Percentiles rank a stretch among this genome's conserved stretches.
Evolutionary conservation across 35 echinoderm and acorn worm genomes (phyloP).

Genomic region (Nesometra sesokonis): DNA sequence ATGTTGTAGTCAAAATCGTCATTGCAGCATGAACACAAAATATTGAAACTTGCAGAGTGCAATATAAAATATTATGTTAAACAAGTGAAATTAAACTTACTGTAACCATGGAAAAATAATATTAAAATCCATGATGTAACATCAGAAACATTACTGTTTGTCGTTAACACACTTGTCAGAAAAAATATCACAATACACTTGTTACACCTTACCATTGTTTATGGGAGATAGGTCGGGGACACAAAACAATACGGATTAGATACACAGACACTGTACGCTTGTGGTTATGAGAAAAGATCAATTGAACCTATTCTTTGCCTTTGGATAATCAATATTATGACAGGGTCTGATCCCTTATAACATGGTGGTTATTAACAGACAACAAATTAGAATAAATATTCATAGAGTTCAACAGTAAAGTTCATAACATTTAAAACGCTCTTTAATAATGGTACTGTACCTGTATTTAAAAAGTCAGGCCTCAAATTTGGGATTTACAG

Average conservation of each 20-base stretch:
- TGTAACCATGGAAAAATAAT: too few relatives aligned
- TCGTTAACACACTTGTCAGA: background rate
- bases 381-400: background rate
- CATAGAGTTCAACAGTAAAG: background rate
- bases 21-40: too few relatives aligned
- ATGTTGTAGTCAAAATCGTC: too few relatives aligned
- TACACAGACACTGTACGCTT: background rate
- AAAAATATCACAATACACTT: background rate
- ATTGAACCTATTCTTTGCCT: background rate
- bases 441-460: too few relatives aligned
- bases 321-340: background rate
- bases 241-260: background rate
- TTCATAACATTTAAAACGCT: too few relatives aligned
- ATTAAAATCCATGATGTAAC: background rate
- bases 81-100: too few relatives aligned
- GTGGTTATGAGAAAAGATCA: background rate
- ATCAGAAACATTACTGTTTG: background rate
- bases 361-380: background rate
- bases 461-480: too few relatives aligned
- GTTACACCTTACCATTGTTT: background rate
- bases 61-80: too few relatives aligned
- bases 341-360: background rate
- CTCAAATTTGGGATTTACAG: too few relatives aligned
- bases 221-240: background rate
- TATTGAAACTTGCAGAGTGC: too few relatives aligned